These are phyloP conservation scores for Volucella zonaria DNA, from an alignment of 2,888 invertebrate genomes.

Conservation along the genomic window DNA sequence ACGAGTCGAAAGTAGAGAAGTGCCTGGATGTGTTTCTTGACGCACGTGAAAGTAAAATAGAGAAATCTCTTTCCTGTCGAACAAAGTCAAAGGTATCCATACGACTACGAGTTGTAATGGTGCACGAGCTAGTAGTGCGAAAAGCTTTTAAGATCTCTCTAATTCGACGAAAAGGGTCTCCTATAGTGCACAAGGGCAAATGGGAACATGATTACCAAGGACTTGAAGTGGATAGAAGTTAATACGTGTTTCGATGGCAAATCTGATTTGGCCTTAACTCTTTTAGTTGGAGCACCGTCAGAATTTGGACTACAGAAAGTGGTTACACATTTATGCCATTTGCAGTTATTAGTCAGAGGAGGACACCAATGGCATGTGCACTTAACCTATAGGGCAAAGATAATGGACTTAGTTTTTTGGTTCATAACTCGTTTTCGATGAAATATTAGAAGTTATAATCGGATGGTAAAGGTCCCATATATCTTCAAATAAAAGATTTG, in stretches of 20 bases:
- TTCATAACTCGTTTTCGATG: neutral
- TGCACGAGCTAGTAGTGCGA: constrained; percentile 28
- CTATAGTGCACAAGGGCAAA: constrained; percentile 21
- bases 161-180: constrained; percentile 60
- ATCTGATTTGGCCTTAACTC: constrained; percentile 66
- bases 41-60: constrained; percentile 29
- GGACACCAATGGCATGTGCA: constrained; percentile 58
- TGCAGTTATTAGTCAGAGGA: neutral
- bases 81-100: constrained; percentile 54
- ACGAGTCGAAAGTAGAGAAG: constrained; percentile 2
- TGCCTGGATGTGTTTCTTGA: constrained; percentile 2
- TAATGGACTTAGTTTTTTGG: constrained; percentile 40
- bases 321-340: constrained; percentile 1
- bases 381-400: constrained; percentile 62
- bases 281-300: constrained; percentile 31
- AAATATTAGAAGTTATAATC: too few relatives aligned
- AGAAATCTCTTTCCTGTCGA: constrained; percentile 18
- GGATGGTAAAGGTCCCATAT: too few relatives aligned
- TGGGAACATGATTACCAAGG: neutral
- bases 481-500: too few relatives aligned
- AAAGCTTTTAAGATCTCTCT: constrained; percentile 64
- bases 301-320: constrained; percentile 8
- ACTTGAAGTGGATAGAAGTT: constrained; percentile 13
- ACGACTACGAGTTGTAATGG: neutral
- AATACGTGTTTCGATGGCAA: constrained; percentile 64